These are phyloP conservation scores for Apamea anceps DNA, from an alignment of 2,888 invertebrate genomes.

Conservation along the genomic window DNA sequence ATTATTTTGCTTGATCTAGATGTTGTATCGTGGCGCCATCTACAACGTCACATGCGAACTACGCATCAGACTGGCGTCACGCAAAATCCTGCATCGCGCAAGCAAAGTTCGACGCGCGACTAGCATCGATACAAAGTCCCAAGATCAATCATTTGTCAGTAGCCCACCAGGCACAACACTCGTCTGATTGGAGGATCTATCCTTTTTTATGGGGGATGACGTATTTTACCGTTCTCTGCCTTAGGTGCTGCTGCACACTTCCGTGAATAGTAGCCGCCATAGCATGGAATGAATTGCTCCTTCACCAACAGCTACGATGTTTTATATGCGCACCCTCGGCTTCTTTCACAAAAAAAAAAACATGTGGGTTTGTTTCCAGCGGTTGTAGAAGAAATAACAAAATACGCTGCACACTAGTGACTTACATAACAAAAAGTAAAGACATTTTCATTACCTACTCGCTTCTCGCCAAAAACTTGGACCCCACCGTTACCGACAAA, in stretches of 20 bases:
- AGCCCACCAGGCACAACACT: too few relatives aligned
- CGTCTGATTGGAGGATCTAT: background rate
- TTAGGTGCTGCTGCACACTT: background rate
- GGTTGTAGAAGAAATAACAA: background rate
- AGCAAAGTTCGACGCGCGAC: background rate
- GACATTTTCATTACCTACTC: background rate
- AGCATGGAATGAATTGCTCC: too few relatives aligned
- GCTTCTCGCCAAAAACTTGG: slow-evolving; percentile 26
- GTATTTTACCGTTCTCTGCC: background rate
- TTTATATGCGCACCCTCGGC: background rate
- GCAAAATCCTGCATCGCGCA: background rate
- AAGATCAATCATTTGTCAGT: background rate
- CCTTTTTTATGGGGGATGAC: background rate
- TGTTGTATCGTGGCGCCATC: background rate
- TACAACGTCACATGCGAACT: background rate
- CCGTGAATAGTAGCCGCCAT: too few relatives aligned
- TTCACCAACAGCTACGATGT: background rate
- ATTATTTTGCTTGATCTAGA: background rate
- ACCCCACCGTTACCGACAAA: slow-evolving; percentile 56
- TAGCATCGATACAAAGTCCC: background rate
- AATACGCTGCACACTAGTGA: background rate
- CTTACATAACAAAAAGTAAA: background rate
- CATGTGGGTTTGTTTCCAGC: too few relatives aligned
- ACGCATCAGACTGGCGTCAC: background rate
- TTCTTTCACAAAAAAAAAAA: background rate